Evolutionary conservation across 2,113 vertebrate genomes (phyloP).

Genomic region (Microcebus jonahi): DNA sequence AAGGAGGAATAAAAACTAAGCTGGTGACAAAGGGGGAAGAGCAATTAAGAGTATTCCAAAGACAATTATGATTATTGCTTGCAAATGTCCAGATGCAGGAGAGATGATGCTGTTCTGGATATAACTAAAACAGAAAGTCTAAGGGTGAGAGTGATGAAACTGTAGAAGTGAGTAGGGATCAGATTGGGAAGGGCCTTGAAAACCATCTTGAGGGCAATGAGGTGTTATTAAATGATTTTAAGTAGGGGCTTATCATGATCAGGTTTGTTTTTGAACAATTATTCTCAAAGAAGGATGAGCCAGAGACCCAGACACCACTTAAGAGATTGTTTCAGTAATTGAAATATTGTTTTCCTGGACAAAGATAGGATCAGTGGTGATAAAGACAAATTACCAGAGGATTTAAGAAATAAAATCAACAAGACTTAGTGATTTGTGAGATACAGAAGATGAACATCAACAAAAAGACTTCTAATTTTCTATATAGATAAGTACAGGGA

Average conservation of each 20-base stretch:
- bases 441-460: background rate
- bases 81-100: background rate
- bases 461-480: background rate
- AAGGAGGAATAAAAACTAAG: background rate
- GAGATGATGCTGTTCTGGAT: background rate
- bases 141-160: background rate
- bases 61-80: background rate
- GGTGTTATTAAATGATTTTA: background rate
- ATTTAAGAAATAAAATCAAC: background rate
- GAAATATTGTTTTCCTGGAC: background rate
- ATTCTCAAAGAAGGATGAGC: background rate
- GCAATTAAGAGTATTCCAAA: background rate
- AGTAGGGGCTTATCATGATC: background rate
- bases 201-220: background rate
- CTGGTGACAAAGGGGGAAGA: background rate
- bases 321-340: background rate
- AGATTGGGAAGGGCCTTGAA: background rate
- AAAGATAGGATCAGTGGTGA: background rate
- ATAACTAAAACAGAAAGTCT: background rate
- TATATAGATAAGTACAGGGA: background rate
- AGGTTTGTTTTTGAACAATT: background rate
- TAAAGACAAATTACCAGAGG: background rate
- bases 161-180: background rate
- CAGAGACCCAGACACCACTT: background rate
- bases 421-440: background rate